These are phyloP conservation scores for Podarcis siculus DNA, from an alignment of 2,797 vertebrate genomes.

Conservation along the genomic window DNA sequence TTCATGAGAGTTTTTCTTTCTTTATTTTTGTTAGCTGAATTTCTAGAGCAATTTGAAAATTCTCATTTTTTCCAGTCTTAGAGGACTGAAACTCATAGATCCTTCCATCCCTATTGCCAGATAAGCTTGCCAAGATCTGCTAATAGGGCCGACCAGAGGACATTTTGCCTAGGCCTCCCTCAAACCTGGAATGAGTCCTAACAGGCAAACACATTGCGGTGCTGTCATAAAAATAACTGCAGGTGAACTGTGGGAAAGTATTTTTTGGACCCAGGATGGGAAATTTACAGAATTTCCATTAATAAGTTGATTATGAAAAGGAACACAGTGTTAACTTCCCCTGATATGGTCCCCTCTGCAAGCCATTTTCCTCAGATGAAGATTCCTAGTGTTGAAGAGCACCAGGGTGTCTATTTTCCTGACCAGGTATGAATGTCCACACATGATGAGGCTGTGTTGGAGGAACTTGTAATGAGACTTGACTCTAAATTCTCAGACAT, in stretches of 20 bases:
- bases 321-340: background rate
- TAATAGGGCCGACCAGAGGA: too few relatives aligned
- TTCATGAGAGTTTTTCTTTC: too few relatives aligned
- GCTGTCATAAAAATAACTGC: background rate
- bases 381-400: background rate
- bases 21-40: too few relatives aligned
- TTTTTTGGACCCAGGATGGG: background rate
- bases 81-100: too few relatives aligned
- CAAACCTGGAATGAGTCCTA: too few relatives aligned
- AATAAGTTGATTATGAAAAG: fast-evolving
- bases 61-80: too few relatives aligned
- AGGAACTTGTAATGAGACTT: background rate
- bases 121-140: too few relatives aligned
- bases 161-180: too few relatives aligned
- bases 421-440: background rate
- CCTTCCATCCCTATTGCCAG: too few relatives aligned
- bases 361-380: background rate
- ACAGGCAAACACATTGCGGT: background rate
- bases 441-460: background rate
- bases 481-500: background rate
- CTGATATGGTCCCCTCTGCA: background rate
- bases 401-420: background rate
- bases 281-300: background rate
- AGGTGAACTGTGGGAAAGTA: constrained; percentile 45
- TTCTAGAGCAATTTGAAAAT: too few relatives aligned